These are phyloP conservation scores for Tetranychus truncatus DNA, from an alignment of 2,888 invertebrate genomes.

Conservation along the genomic window DNA sequence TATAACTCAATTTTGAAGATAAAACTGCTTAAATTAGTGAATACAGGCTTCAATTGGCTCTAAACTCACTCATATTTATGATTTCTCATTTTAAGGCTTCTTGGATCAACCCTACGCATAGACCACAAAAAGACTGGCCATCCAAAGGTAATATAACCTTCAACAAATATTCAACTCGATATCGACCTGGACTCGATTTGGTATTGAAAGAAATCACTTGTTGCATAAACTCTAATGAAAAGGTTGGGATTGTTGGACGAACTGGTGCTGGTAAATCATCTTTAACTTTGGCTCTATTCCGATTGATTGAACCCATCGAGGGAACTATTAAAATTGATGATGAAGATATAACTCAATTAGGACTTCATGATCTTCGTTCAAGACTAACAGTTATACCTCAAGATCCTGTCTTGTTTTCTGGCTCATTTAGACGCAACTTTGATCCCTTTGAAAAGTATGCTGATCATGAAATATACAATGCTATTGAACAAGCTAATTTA, in stretches of 20 bases:
- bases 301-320: conserved; percentile 32
- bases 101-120: conserved; percentile 33
- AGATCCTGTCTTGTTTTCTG: conserved; percentile 63
- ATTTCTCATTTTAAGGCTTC: too few relatives aligned
- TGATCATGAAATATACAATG: conserved; percentile 62
- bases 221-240: conserved; percentile 59
- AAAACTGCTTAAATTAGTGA: too few relatives aligned
- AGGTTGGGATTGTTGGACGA: conserved; percentile 38
- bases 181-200: conserved; percentile 65
- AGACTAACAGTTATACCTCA: conserved; percentile 38
- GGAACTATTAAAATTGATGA: conserved; percentile 36
- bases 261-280: conserved; percentile 36
- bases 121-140: conserved; percentile 55
- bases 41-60: too few relatives aligned
- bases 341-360: conserved; percentile 39
- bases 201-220: conserved; percentile 63
- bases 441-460: conserved; percentile 66
- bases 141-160: conserved; percentile 57
- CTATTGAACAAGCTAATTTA: conserved; percentile 60
- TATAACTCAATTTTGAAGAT: too few relatives aligned
- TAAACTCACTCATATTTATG: too few relatives aligned
- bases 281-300: conserved; percentile 35
- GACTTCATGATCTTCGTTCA: conserved; percentile 39
- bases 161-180: conserved; percentile 60
- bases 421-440: conserved; percentile 56